These are phyloP conservation scores for Epinephelus coioides DNA, from an alignment of 2,797 vertebrate species.

Conservation along the genomic window DNA sequence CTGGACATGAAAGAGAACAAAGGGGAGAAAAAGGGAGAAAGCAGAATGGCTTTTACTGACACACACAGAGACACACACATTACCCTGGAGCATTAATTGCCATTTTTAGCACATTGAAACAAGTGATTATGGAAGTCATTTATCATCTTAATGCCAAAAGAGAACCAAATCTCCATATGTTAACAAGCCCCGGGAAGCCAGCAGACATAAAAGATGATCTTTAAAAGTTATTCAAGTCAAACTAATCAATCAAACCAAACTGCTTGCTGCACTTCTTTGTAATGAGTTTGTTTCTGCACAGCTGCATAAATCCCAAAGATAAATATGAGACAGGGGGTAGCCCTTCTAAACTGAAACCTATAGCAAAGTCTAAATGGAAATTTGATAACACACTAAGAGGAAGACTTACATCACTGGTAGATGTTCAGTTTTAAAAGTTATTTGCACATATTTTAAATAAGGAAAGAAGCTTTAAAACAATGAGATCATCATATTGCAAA, in stretches of 20 bases:
- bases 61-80: neutral
- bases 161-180: slow-evolving; percentile 53
- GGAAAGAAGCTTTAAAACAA: slow-evolving; percentile 19
- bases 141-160: slow-evolving; percentile 62
- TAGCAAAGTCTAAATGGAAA: slow-evolving; percentile 29
- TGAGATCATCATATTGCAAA: slow-evolving; percentile 10
- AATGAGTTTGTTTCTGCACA: slow-evolving; percentile 46
- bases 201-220: slow-evolving; percentile 32
- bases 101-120: slow-evolving; percentile 60
- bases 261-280: slow-evolving; percentile 45
- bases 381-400: slow-evolving; percentile 44
- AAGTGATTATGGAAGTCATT: slow-evolving; percentile 49
- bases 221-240: slow-evolving; percentile 38
- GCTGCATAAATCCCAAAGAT: slow-evolving; percentile 48
- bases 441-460: slow-evolving; percentile 23
- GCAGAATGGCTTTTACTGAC: neutral
- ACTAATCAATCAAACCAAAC: slow-evolving; percentile 53
- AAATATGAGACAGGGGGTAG: slow-evolving; percentile 11
- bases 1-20: too few relatives aligned
- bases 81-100: slow-evolving; percentile 51
- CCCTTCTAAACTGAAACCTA: slow-evolving; percentile 20
- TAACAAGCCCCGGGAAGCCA: slow-evolving; percentile 43
- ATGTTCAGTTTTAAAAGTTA: slow-evolving; percentile 55
- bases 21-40: too few relatives aligned
- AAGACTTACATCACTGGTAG: slow-evolving; percentile 19